These are phyloP conservation scores for Cheiracanthium punctorium DNA, from an alignment of 2,888 invertebrate genomes.

Conservation along the genomic window DNA sequence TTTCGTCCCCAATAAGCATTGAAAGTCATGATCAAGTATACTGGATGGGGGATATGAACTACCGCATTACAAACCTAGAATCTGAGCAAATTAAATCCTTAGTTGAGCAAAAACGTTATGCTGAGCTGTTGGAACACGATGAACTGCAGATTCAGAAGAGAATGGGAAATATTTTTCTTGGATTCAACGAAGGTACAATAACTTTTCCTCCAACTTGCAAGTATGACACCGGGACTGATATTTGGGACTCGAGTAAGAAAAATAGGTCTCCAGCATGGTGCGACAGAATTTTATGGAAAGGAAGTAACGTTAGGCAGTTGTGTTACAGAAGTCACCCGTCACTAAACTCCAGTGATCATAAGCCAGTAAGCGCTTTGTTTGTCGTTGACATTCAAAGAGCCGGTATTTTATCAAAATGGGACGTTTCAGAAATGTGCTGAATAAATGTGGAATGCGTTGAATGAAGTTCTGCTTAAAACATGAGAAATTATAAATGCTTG, in stretches of 20 bases:
- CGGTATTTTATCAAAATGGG: no score
- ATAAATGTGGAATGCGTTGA: no score
- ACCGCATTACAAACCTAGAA: slow-evolving; percentile 86
- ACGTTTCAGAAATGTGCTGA: no score
- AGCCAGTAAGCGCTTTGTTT: slow-evolving; percentile 94
- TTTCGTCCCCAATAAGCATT: slow-evolving; percentile 83
- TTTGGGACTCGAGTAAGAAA: slow-evolving; percentile 98
- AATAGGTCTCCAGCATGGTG: slow-evolving; percentile 98
- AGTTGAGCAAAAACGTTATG: slow-evolving; percentile 78
- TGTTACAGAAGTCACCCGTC: slow-evolving; percentile 89
- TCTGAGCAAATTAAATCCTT: slow-evolving; percentile 84
- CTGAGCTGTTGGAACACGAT: slow-evolving; percentile 85
- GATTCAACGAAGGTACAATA: slow-evolving; percentile 90
- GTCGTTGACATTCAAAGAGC: no score
- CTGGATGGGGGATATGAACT: slow-evolving; percentile 79
- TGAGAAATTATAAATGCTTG: no score
- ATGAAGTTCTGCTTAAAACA: no score
- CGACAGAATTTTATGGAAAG: slow-evolving; percentile 95
- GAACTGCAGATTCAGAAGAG: slow-evolving; percentile 88
- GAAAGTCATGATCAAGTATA: slow-evolving; percentile 86
- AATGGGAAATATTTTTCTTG: slow-evolving; percentile 84
- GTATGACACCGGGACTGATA: slow-evolving; percentile 95
- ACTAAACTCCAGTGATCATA: slow-evolving; percentile 95
- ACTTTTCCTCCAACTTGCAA: slow-evolving; percentile 97
- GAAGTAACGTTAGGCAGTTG: slow-evolving; percentile 85